Evolutionary conservation across 2,113 vertebrate species (phyloP).

Genomic region (Seriola dumerili): DNA sequence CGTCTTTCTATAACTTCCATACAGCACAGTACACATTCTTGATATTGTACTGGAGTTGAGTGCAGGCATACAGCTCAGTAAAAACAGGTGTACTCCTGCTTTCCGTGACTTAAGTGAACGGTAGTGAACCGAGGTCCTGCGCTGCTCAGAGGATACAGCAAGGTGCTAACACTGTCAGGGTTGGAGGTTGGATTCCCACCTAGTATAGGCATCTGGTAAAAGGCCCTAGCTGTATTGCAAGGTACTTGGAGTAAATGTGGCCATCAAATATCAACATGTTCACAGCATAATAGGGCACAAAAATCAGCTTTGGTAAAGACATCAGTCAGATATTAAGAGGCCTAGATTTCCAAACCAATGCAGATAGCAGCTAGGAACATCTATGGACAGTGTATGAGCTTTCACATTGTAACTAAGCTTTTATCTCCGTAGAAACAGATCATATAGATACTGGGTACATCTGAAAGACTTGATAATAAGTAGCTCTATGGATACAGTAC

Average conservation of each 20-base stretch:
- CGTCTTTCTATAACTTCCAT: background rate
- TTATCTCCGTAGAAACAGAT: background rate
- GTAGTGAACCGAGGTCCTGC: background rate
- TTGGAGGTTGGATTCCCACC: background rate
- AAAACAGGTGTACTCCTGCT: background rate
- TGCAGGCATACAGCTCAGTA: background rate
- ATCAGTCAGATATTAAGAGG: constrained; percentile 10
- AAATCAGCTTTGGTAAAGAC: constrained; percentile 53
- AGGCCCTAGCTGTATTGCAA: constrained; percentile 19
- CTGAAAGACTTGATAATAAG: background rate
- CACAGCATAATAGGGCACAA: constrained; percentile 27
- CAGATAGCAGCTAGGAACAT: background rate
- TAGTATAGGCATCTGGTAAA: background rate
- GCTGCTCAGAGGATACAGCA: constrained; percentile 10
- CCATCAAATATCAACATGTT: background rate
- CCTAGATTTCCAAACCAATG: background rate
- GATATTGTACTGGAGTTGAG: background rate
- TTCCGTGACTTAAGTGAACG: background rate
- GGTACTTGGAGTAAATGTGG: background rate
- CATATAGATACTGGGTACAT: background rate
- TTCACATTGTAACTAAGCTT: background rate
- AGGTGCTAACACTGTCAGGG: background rate
- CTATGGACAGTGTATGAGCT: background rate
- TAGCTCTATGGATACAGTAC: constrained; percentile 28
- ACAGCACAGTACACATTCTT: constrained; percentile 14